Conservation (phyloP, 2,113 vertebrate species). For the Climacteris rufus region DNA sequence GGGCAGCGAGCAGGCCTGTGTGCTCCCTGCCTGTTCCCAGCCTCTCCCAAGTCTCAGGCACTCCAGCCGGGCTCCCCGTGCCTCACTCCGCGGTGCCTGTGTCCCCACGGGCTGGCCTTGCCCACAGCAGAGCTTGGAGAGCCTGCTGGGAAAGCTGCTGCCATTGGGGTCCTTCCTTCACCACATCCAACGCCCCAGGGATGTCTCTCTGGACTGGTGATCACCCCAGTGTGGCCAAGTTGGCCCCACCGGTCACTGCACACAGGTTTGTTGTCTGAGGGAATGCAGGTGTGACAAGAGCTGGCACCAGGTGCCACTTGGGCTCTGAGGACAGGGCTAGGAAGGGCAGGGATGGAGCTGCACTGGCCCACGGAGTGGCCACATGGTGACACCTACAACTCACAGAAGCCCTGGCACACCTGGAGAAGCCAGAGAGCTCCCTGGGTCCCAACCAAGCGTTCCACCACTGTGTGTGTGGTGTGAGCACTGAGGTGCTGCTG, state of each 20-base stretch:
- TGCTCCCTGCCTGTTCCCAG: not conserved
- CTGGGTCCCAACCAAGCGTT: not conserved
- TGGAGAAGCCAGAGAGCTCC: not conserved
- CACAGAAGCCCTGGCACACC: not conserved
- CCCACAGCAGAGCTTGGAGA: slow-evolving; percentile 92
- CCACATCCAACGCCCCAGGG: slow-evolving; percentile 93
- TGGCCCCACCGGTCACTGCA: slow-evolving; percentile 93
- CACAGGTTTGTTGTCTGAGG: slow-evolving; percentile 83
- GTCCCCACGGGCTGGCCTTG: slow-evolving; percentile 77
- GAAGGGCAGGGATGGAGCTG: not conserved
- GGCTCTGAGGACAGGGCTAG: not conserved
- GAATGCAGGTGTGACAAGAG: not conserved
- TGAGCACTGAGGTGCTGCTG: not conserved
- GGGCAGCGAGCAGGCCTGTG: not conserved
- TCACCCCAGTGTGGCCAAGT: slow-evolving; percentile 91
- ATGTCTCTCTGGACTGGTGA: slow-evolving; percentile 92
- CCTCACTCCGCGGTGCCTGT: not conserved
- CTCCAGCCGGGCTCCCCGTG: not conserved
- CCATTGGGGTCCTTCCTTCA: slow-evolving; percentile 93
- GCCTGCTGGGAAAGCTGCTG: slow-evolving; percentile 92
- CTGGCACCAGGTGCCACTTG: not conserved
- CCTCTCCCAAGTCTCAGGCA: not conserved
- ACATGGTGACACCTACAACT: not conserved
- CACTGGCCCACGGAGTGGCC: not conserved
- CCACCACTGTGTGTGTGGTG: not conserved